A percentile compares a stretch with the other conserved stretches of the same genome.
Evolutionary conservation across 2,113 vertebrate species (phyloP).

Genomic region (Indri indri): DNA sequence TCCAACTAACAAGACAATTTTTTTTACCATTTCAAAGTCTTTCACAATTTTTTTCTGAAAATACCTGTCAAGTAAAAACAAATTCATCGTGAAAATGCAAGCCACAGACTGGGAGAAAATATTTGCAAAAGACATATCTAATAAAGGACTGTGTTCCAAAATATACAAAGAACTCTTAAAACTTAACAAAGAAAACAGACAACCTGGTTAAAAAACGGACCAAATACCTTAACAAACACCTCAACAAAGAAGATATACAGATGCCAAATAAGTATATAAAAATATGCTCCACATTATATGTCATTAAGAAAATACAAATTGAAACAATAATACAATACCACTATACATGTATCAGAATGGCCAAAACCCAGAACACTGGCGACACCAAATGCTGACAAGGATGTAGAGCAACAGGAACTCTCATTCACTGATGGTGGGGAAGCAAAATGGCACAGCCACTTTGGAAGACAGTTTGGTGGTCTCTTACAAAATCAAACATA

Average conservation of each 20-base stretch:
- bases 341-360: not conserved
- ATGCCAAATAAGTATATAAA: not conserved
- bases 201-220: not conserved
- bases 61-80: not conserved
- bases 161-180: not conserved
- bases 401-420: not conserved
- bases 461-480: not conserved
- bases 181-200: not conserved
- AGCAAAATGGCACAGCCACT: not conserved
- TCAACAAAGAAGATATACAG: not conserved
- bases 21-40: not conserved
- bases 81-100: not conserved
- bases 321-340: not conserved
- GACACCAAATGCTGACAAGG: not conserved
- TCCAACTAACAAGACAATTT: not conserved
- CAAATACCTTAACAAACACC: not conserved
- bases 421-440: not conserved
- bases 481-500: slow-evolving; percentile 15
- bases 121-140: not conserved
- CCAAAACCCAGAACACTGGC: not conserved
- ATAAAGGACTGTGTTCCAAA: not conserved
- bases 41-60: not conserved
- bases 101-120: not conserved
- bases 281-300: not conserved
- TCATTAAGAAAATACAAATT: not conserved